Evolutionary conservation across 2,888 invertebrate species (phyloP).

Genomic region (Drosophila fulvimacula): DNA sequence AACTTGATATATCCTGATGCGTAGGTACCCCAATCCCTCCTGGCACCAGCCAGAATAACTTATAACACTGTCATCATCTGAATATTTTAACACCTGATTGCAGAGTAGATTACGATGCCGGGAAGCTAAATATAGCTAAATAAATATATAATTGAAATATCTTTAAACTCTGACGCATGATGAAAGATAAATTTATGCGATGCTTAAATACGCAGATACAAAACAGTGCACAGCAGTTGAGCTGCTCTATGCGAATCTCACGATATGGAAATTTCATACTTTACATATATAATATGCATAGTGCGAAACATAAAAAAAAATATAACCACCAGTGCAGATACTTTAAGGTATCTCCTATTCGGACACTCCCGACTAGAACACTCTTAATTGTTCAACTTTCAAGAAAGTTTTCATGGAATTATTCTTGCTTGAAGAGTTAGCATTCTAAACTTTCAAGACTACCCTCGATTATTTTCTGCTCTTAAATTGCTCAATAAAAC

Average conservation of each 20-base stretch:
- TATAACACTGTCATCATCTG: slow-evolving; percentile 11
- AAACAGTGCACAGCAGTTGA: background rate
- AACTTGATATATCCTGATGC: slow-evolving; percentile 46
- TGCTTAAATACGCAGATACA: background rate
- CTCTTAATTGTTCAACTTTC: too few species aligned
- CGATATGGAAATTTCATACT: background rate
- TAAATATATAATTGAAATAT: background rate
- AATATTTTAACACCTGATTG: slow-evolving; percentile 12
- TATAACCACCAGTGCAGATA: too few species aligned
- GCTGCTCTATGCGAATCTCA: background rate
- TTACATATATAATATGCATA: too few species aligned
- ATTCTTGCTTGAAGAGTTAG: too few species aligned
- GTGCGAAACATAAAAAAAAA: too few species aligned
- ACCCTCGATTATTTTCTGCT: background rate
- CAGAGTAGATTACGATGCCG: background rate
- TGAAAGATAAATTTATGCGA: background rate
- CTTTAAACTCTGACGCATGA: background rate
- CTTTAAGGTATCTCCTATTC: too few species aligned
- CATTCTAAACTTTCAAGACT: background rate
- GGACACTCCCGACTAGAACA: too few species aligned
- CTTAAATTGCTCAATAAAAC: background rate
- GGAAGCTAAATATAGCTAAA: background rate
- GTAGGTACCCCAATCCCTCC: slow-evolving; percentile 17
- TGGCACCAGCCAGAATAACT: background rate
- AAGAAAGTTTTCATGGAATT: too few species aligned